Evolutionary conservation across 2,113 vertebrate genomes (phyloP).

Genomic region (Hydropotes inermis): DNA sequence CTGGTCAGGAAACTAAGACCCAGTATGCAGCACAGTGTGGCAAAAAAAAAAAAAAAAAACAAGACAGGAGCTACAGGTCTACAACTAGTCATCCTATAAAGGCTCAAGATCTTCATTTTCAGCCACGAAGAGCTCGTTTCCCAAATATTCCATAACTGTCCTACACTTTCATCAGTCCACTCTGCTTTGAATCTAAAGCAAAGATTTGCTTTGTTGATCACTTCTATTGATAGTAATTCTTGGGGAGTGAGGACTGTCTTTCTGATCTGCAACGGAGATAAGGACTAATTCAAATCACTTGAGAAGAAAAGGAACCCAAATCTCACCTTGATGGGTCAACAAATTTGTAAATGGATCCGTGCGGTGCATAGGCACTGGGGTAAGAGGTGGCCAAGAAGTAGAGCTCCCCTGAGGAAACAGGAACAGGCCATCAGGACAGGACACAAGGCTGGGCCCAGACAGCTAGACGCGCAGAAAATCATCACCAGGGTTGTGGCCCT

Average conservation of each 20-base stretch:
- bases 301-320: not conserved
- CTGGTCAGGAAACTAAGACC: not conserved
- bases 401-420: constrained; percentile 84
- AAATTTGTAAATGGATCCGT: constrained; percentile 87
- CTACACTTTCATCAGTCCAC: not conserved
- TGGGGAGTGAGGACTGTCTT: not conserved
- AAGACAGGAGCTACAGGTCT: not conserved
- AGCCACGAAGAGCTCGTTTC: not conserved
- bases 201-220: not conserved
- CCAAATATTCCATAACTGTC: not conserved
- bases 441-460: not conserved
- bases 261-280: not conserved
- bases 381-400: constrained; percentile 90
- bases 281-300: not conserved
- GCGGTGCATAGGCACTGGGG: constrained; percentile 82
- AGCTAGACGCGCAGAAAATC: not conserved
- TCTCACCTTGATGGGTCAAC: constrained; percentile 89
- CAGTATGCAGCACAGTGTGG: not conserved
- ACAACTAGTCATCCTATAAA: not conserved
- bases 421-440: not conserved
- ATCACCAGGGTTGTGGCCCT: not conserved
- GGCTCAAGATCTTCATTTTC: not conserved
- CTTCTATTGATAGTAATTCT: not conserved
- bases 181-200: not conserved
- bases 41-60: not conserved